Base-by-base conservation (phyloP, 2,888 invertebrate species). In the Andrena trimmerana region DNA sequence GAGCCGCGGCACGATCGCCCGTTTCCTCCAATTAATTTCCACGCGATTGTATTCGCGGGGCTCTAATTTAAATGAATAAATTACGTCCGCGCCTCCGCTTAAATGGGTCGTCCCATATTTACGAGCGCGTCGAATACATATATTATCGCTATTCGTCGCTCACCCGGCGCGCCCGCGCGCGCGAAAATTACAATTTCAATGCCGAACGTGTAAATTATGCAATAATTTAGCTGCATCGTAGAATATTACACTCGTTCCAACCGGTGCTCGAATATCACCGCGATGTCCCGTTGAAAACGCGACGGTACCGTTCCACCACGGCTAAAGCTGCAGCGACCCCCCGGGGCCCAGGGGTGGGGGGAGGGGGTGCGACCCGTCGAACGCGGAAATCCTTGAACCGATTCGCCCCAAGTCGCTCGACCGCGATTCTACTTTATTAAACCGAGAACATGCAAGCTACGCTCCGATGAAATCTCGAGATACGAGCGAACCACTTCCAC, bases 11-110 rank as follows among this genome's bases (percentile, higher is more conserved):
- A 78, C 73, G 80, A 74, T 78, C 69, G 69, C 77, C 52, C 60
- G 70, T 63, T 78, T 82, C 73, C 79, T 86, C 88, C 87, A 89
- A 88, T 88, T 89, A 88, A 86, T 89, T 81, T 80, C 74, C 24
- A 71, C 80, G 74, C 78, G 75, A 72, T 81, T 73, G 75, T 75
- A 72, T 85, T 68, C 75, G 77, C 72, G 73, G 66, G 24, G 73
- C 79, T 78, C 81, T 87, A 89, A 88, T 89, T 88, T 89, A 87
- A 89, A 87, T 87, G 86, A 88, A 88, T 88, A 89, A 89, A 88
- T 88, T 88, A 87, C 86, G 83, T 81, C 83, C 73, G 75, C 87
- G 83, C 81, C 70, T 78, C 73, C 81, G 83, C 73, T 77, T 75
- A 87, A 88, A 85, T 82, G 78, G 85, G 62, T 79, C 85, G 83